Percentiles rank a stretch among this genome's conserved stretches.
Evolutionary conservation across 1,140 invertebrate genomes (phyloP).

Genomic region (Ceratina australensis): DNA sequence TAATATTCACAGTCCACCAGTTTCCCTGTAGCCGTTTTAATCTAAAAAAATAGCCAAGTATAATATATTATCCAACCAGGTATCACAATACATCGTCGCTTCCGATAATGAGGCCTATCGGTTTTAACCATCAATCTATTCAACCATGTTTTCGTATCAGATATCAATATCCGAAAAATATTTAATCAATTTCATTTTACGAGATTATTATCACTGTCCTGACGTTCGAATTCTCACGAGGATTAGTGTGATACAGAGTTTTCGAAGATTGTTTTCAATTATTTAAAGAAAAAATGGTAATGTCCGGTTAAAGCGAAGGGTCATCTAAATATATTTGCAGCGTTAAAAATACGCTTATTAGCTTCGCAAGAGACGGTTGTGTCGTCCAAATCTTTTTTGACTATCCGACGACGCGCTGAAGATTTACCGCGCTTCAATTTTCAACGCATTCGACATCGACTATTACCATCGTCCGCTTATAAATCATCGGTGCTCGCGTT

Average conservation of each 20-base stretch:
- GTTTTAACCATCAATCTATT: too few relatives aligned
- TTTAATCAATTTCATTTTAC: too few relatives aligned
- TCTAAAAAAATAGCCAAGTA: slow-evolving; percentile 22
- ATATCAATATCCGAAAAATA: too few relatives aligned
- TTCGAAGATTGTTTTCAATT: too few relatives aligned
- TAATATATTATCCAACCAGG: slow-evolving; percentile 9
- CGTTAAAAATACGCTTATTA: slow-evolving; percentile 32
- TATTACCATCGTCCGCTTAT: background rate
- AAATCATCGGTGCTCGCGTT: slow-evolving; percentile 12
- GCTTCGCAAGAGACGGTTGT: background rate
- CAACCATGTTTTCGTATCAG: too few relatives aligned
- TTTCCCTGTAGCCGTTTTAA: slow-evolving; percentile 25
- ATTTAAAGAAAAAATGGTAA: too few relatives aligned
- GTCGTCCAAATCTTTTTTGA: background rate
- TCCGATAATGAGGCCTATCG: too few relatives aligned
- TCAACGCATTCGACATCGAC: slow-evolving; percentile 7
- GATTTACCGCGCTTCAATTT: background rate
- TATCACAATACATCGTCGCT: too few relatives aligned
- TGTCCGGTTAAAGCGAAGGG: background rate
- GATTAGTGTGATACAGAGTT: too few relatives aligned
- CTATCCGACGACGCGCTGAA: background rate
- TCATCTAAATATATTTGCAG: slow-evolving; percentile 16
- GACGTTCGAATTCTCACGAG: too few relatives aligned
- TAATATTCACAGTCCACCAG: slow-evolving; percentile 36
- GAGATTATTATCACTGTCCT: too few relatives aligned